phyloP scores from a whole-genome alignment of 1,140 invertebrate species.

The Leptoteleia sp. region DNA sequence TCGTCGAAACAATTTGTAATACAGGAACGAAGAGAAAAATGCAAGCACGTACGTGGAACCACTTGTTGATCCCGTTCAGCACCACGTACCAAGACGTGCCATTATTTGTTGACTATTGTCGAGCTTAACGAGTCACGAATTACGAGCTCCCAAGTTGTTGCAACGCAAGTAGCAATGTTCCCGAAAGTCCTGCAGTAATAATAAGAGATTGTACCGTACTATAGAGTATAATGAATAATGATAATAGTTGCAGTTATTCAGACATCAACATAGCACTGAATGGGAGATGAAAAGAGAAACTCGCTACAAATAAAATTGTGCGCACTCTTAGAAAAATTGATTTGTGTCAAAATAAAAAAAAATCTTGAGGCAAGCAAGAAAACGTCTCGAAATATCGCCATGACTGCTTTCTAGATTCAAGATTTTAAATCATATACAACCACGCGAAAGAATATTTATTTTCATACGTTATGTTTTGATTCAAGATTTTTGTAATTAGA shows the following conservation, averaged over 20 bases:
- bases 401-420: no score
- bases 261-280: constrained; percentile 32
- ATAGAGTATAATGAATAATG: constrained; percentile 54
- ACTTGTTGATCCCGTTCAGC: constrained; percentile 63
- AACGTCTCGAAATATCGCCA: no score
- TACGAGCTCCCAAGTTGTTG: constrained; percentile 54
- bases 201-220: constrained; percentile 32
- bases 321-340: constrained; percentile 18
- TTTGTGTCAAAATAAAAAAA: no score
- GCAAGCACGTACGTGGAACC: constrained; percentile 47
- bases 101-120: constrained; percentile 67
- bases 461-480: no score
- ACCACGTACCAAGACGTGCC: constrained; percentile 54
- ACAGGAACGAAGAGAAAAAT: constrained; percentile 52
- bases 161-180: constrained; percentile 47
- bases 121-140: constrained; percentile 66
- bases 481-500: no score
- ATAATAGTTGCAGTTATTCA: constrained; percentile 54
- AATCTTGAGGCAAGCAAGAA: no score
- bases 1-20: constrained; percentile 53
- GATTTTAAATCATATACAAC: no score
- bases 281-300: constrained; percentile 51
- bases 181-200: constrained; percentile 36
- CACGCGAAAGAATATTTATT: no score
- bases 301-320: constrained; percentile 26